Evolutionary conservation across 2,888 invertebrate species (phyloP).

Genomic region (Epinotia bilunana): DNA sequence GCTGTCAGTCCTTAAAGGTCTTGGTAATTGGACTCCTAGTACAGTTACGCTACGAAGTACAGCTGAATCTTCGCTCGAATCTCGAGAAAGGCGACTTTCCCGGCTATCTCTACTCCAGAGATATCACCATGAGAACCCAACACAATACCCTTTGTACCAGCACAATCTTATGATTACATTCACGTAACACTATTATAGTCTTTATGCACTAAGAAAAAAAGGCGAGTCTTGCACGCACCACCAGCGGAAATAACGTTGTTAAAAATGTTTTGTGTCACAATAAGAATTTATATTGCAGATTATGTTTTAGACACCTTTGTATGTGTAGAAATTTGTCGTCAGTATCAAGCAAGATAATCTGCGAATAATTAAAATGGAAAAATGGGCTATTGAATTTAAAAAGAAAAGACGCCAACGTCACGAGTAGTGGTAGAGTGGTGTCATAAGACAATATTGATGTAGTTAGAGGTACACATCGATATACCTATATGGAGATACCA

Average conservation of each 20-base stretch:
- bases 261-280: conserved; percentile 41
- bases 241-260: conserved; percentile 6
- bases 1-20: conserved; percentile 23
- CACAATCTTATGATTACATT: conserved; percentile 28
- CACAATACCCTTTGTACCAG: conserved; percentile 56
- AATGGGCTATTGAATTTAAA: conserved; percentile 4
- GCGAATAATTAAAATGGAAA: conserved; percentile 22
- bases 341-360: conserved; percentile 31
- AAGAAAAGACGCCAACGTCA: conserved; percentile 3
- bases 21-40: conserved; percentile 35
- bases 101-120: conserved; percentile 42
- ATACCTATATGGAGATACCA: too few species aligned
- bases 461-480: neutral
- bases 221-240: neutral
- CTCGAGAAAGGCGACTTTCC: conserved; percentile 48
- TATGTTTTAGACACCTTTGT: conserved; percentile 42
- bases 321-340: conserved; percentile 37
- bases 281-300: conserved; percentile 39
- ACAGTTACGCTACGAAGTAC: conserved; percentile 37
- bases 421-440: neutral
- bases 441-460: neutral
- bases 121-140: conserved; percentile 56
- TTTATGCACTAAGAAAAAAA: conserved; percentile 14
- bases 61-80: conserved; percentile 37
- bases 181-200: conserved; percentile 23